A percentile compares a stretch with the other conserved stretches of the same genome.
Conservation (phyloP, 2,888 invertebrate species). For the Apotomis turbidana region DNA sequence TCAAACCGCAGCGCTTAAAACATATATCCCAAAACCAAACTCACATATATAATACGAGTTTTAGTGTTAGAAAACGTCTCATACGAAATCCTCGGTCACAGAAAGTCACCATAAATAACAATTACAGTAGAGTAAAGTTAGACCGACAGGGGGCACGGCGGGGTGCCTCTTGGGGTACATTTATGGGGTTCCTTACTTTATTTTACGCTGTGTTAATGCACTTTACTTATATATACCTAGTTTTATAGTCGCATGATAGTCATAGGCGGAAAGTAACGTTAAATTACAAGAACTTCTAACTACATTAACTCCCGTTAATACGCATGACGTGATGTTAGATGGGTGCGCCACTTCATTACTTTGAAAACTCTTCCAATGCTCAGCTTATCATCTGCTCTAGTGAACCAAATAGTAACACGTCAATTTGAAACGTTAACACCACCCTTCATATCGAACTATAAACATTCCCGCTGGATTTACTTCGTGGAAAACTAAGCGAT, state of each 20-base stretch:
- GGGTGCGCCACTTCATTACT: neutral
- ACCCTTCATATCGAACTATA: slow-evolving; percentile 6
- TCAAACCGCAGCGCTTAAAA: slow-evolving; percentile 47
- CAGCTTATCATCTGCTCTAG: slow-evolving; percentile 36
- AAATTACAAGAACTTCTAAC: slow-evolving; percentile 9
- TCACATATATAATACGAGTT: slow-evolving; percentile 7
- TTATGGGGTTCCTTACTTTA: slow-evolving; percentile 61
- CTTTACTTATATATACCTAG: slow-evolving; percentile 52
- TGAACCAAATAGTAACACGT: slow-evolving; percentile 31
- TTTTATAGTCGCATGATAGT: slow-evolving; percentile 36
- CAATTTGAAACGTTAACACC: slow-evolving; percentile 29
- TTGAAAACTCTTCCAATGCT: slow-evolving; percentile 2
- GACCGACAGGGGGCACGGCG: slow-evolving; percentile 45
- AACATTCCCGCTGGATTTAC: slow-evolving; percentile 26
- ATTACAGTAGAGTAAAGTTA: slow-evolving; percentile 47
- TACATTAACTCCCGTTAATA: neutral
- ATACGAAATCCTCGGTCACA: slow-evolving; percentile 35
- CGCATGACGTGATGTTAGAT: neutral
- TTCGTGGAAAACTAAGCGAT: slow-evolving; percentile 9
- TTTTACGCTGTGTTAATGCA: slow-evolving; percentile 64
- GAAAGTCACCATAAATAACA: slow-evolving; percentile 49
- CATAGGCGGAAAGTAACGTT: slow-evolving; percentile 18
- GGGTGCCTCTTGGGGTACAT: slow-evolving; percentile 55
- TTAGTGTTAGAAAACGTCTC: slow-evolving; percentile 33
- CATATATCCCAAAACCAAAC: slow-evolving; percentile 29